Conservation (phyloP, 2,797 vertebrate species). For the Tokudaia tokunoshimensis region DNA sequence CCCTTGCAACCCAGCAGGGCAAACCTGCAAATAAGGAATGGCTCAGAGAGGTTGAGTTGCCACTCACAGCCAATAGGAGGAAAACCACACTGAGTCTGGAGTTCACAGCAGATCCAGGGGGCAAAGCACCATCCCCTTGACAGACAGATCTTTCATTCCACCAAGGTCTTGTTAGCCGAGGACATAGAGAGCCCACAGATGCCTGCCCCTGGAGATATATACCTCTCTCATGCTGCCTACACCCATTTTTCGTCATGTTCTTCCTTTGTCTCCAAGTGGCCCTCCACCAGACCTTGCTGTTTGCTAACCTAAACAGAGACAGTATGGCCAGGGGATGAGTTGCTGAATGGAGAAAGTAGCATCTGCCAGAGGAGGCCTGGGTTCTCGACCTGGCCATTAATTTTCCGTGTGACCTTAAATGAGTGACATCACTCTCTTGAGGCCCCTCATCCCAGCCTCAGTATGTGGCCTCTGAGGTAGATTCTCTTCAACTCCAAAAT, state of each 20-base stretch:
- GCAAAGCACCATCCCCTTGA: background rate
- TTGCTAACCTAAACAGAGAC: background rate
- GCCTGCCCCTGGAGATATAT: no score
- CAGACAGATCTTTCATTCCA: background rate
- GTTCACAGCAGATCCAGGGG: background rate
- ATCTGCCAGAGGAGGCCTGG: background rate
- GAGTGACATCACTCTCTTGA: background rate
- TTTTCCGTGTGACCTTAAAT: background rate
- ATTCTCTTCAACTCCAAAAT: background rate
- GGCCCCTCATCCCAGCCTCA: background rate
- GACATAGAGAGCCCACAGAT: background rate
- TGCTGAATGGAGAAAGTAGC: background rate
- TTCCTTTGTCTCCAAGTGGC: background rate
- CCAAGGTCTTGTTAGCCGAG: background rate
- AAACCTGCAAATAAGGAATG: background rate
- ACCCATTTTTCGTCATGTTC: background rate
- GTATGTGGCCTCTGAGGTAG: background rate
- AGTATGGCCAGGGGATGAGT: no score
- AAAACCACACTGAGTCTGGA: background rate
- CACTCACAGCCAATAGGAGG: background rate
- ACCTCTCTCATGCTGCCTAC: background rate
- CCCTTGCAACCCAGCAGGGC: background rate
- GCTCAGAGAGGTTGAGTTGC: background rate
- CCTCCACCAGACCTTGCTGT: background rate
- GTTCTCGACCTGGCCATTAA: background rate